A percentile compares a stretch with the other conserved stretches of the same genome.
Evolutionary conservation across 2,888 invertebrate genomes (phyloP).

Genomic region (Meganola albula): DNA sequence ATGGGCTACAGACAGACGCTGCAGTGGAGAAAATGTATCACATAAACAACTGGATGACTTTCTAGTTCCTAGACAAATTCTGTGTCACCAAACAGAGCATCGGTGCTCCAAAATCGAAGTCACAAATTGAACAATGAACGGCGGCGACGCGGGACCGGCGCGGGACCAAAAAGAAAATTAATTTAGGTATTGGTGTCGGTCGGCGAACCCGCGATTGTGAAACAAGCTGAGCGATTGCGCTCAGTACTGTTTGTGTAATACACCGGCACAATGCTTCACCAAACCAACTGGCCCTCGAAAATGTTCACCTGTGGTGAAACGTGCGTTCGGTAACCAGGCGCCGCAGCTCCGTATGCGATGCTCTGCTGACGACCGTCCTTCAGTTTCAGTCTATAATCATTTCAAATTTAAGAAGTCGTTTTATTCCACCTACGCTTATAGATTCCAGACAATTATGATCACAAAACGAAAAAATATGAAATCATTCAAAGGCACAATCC

Average conservation of each 20-base stretch:
- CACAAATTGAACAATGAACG: slow-evolving; percentile 68
- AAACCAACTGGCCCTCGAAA: slow-evolving; percentile 63
- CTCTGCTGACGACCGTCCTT: slow-evolving; percentile 17
- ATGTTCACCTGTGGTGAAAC: slow-evolving; percentile 63
- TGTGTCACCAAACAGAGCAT: slow-evolving; percentile 51
- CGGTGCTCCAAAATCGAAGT: slow-evolving; percentile 54
- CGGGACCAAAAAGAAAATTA: slow-evolving; percentile 72
- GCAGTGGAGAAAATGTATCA: slow-evolving; percentile 4
- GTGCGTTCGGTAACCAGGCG: slow-evolving; percentile 29
- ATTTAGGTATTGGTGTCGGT: slow-evolving; percentile 77
- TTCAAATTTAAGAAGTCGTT: too few relatives aligned
- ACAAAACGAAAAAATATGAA: slow-evolving; percentile 11
- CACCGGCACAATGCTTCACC: slow-evolving; percentile 64
- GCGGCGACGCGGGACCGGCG: slow-evolving; percentile 55
- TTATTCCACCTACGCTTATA: not conserved
- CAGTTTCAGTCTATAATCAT: slow-evolving; percentile 9
- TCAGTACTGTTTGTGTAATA: slow-evolving; percentile 71
- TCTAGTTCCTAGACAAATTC: slow-evolving; percentile 45
- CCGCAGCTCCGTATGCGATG: slow-evolving; percentile 11
- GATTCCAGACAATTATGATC: slow-evolving; percentile 1
- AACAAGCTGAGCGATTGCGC: slow-evolving; percentile 67
- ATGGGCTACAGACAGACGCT: too few relatives aligned
- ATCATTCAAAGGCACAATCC: slow-evolving; percentile 38
- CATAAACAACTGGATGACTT: slow-evolving; percentile 37
- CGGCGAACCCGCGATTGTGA: slow-evolving; percentile 72